Evolutionary conservation across 2,888 invertebrate genomes (phyloP), one percentile per base, ranked within the genome.

Genomic region (Tinea trinotella): DNA sequence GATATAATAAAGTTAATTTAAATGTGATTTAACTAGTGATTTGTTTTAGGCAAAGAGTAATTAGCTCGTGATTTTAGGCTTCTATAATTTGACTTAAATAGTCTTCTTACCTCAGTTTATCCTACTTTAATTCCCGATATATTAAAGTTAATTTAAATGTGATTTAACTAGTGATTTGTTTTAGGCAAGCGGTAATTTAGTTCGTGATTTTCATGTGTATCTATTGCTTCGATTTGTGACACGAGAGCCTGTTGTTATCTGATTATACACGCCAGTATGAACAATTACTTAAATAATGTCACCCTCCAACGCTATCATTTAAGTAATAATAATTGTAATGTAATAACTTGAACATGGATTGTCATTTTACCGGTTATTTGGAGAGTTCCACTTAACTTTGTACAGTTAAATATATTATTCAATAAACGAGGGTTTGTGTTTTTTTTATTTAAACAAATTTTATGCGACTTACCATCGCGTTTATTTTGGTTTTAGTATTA

Each of bases 301-400:
- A 50, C 64, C 66, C 57, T 64, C 59, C 56, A 60, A 58, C 59
- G 57, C 64, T 66, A 65, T 69, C 74, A 76, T 70, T 77, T 78
- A 76, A 72, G 70, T 76, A 77, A 77, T 76, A 74, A 76, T 68
- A 57, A 64, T 59, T 55, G 55, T 57, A 58, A 61, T 64, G 59
- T 60, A 59, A 62, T 66, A 59, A 65, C 64, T 57, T 60, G 61
- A 61, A 65, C 67, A 66, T 56, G 12, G 54, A 57, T 56, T 22
- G 67, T 46, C 18, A 46, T 46, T 46, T 46, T 19, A 12, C 40
- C 40, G 40, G 12, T 40, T 15, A 40, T 40, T 40, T 40, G 12
- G 7, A 12, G 40, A 40, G 40, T 40, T 40, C 40, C n/a, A n/a
- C 13, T 4, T 40, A 40, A 40, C 40, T 40, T 40, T 40, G 40